These are phyloP conservation scores for Pelecanus crispus DNA, from an alignment of 2,113 vertebrate genomes.

Conservation along the genomic window DNA sequence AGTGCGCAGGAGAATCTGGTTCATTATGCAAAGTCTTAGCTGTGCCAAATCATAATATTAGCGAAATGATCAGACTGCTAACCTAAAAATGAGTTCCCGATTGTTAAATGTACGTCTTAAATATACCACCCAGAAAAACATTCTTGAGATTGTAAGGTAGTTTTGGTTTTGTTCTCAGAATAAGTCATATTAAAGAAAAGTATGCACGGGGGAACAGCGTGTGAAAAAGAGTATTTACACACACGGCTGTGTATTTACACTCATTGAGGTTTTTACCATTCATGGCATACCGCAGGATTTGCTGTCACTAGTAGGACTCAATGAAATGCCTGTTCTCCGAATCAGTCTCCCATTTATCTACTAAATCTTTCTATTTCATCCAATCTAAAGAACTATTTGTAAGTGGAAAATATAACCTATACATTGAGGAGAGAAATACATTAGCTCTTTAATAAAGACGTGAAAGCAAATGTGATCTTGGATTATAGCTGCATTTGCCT, in stretches of 20 bases:
- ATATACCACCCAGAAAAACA: background rate
- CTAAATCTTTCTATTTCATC: constrained; percentile 5
- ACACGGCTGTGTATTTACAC: background rate
- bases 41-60: background rate
- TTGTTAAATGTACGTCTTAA: background rate
- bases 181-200: background rate
- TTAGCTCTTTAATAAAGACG: constrained; percentile 30
- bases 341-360: constrained; percentile 48
- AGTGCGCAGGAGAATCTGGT: constrained; percentile 10
- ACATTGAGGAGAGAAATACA: background rate
- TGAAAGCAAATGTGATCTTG: constrained; percentile 38
- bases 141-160: background rate
- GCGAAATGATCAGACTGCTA: background rate
- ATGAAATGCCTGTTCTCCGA: constrained; percentile 43
- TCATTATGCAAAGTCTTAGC: background rate
- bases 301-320: constrained; percentile 5
- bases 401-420: constrained; percentile 37
- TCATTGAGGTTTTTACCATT: constrained; percentile 48
- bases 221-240: constrained; percentile 2
- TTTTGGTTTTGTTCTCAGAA: background rate
- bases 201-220: background rate
- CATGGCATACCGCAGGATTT: constrained; percentile 22
- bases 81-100: background rate
- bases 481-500: constrained; percentile 22
- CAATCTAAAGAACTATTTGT: constrained; percentile 23